Evolutionary conservation across 2,888 invertebrate genomes (phyloP).

Genomic region (Drosophila imparisetae): DNA sequence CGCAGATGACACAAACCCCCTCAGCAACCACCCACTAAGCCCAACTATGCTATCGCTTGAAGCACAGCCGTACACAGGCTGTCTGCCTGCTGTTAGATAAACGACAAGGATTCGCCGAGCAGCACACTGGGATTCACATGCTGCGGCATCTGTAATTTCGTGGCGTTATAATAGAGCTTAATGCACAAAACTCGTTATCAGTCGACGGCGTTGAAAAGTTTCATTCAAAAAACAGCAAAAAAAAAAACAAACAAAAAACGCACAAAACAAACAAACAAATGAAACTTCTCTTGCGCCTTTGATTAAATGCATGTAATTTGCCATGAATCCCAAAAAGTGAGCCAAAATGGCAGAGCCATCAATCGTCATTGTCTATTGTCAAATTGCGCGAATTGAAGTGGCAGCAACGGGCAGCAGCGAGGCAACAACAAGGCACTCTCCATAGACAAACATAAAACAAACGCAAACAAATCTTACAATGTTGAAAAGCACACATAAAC

Average conservation of each 20-base stretch:
- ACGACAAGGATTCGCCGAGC: constrained; percentile 67
- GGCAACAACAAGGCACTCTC: constrained; percentile 36
- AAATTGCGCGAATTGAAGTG: constrained; percentile 70
- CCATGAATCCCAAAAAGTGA: constrained; percentile 21
- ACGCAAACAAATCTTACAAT: constrained; percentile 31
- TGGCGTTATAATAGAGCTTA: constrained; percentile 75
- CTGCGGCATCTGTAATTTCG: constrained; percentile 58
- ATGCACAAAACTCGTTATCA: constrained; percentile 79
- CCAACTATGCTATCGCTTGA: constrained; percentile 26
- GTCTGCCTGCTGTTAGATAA: constrained; percentile 68
- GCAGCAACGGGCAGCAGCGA: constrained; percentile 8
- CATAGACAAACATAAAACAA: constrained; percentile 44
- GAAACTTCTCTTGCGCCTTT: constrained; percentile 60
- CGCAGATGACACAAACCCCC: constrained; percentile 61
- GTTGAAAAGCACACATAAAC: constrained; percentile 11
- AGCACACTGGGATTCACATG: constrained; percentile 45
- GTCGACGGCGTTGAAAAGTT: constrained; percentile 70
- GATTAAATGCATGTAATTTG: constrained; percentile 77
- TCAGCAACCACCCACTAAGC: neutral
- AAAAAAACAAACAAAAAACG: constrained; percentile 11
- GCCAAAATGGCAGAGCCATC: constrained; percentile 47
- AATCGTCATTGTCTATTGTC: constrained; percentile 73
- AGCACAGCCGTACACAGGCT: constrained; percentile 23
- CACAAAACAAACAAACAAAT: constrained; percentile 56
- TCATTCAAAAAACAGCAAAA: constrained; percentile 1